A percentile compares a stretch with the other conserved stretches of the same genome.
phyloP scores from a whole-genome alignment of 1,140 invertebrate species.

The Drosophila grimshawi region DNA sequence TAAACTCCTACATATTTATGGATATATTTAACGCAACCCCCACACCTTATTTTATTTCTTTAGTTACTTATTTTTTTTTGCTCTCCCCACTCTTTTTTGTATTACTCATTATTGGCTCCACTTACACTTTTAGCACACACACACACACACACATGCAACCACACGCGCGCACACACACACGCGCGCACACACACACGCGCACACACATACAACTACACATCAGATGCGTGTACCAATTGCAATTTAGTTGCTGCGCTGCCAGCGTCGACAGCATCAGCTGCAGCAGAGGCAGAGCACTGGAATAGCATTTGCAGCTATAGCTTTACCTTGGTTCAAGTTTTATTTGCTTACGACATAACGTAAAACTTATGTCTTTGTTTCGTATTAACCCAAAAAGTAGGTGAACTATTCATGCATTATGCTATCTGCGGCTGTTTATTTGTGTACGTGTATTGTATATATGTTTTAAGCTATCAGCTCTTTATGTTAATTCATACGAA shows the following conservation, averaged over 20 bases:
- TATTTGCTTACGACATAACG: constrained; percentile 41
- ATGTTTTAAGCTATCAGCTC: neutral
- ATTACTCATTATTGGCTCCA: constrained; percentile 53
- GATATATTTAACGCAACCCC: constrained; percentile 24
- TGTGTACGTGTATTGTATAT: constrained; percentile 23
- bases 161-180: constrained; percentile 5
- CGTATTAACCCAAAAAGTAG: constrained; percentile 12
- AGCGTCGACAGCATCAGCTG: constrained; percentile 13
- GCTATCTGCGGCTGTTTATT: neutral
- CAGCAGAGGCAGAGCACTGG: neutral
- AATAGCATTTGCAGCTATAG: constrained; percentile 18
- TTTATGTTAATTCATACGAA: constrained; percentile 15
- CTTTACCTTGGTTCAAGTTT: constrained; percentile 40
- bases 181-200: neutral
- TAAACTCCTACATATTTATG: constrained; percentile 44
- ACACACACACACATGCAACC: neutral
- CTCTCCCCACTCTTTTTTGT: constrained; percentile 11
- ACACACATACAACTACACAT: neutral
- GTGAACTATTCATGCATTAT: constrained; percentile 13
- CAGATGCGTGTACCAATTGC: constrained; percentile 37
- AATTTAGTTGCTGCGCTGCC: constrained; percentile 25
- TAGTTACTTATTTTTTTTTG: neutral
- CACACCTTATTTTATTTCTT: constrained; percentile 33
- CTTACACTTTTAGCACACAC: constrained; percentile 33
- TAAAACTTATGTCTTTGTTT: constrained; percentile 24